phyloP scores from a whole-genome alignment of 1,140 invertebrate genomes.

The Zelostemma sp. region DNA sequence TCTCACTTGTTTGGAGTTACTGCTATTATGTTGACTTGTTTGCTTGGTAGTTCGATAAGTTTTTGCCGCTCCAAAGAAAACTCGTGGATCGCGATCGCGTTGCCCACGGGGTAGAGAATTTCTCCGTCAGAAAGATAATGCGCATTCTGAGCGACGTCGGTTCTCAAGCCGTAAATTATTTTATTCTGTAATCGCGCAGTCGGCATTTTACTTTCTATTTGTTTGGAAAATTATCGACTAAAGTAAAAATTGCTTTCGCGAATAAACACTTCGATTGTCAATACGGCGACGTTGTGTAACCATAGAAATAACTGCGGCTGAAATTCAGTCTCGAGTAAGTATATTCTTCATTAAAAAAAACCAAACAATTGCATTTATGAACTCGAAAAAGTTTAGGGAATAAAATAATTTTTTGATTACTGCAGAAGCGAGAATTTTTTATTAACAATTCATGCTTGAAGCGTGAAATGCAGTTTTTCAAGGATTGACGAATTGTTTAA shows the following conservation, averaged over 20 bases:
- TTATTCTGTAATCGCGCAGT: constrained; percentile 60
- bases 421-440: too few species aligned
- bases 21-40: constrained; percentile 72
- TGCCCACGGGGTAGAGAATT: constrained; percentile 78
- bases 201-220: constrained; percentile 1
- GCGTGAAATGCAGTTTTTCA: too few species aligned
- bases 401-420: too few species aligned
- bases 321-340: too few species aligned
- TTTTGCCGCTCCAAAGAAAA: constrained; percentile 64
- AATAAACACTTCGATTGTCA: too few species aligned
- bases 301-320: too few species aligned
- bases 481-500: too few species aligned
- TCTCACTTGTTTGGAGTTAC: constrained; percentile 77
- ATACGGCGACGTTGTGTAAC: too few species aligned
- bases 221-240: not conserved
- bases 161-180: constrained; percentile 74
- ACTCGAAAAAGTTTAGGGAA: too few species aligned
- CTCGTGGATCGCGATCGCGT: constrained; percentile 76
- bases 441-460: not conserved
- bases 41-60: constrained; percentile 67
- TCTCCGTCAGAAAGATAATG: constrained; percentile 77
- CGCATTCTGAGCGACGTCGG: constrained; percentile 73
- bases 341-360: too few species aligned
- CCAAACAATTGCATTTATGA: too few species aligned
- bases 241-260: too few species aligned